Evolutionary conservation across 92 coral and sea anemone genomes (phyloP).

Genomic region (Umimayanthus chanpuru): DNA sequence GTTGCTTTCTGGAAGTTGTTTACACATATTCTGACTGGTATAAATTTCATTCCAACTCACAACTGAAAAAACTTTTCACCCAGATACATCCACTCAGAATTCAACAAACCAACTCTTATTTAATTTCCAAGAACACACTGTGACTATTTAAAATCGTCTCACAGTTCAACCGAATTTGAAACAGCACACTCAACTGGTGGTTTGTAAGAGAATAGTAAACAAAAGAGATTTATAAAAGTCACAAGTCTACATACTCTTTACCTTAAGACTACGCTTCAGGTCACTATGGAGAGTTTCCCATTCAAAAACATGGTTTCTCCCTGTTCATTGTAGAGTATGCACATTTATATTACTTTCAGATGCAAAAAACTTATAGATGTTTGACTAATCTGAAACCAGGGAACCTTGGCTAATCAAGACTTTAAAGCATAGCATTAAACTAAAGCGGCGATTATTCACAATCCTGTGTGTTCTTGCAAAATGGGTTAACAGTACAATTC

Average conservation of each 20-base stretch:
- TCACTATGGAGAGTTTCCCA: not conserved
- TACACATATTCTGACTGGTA: not conserved
- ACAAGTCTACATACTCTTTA: not conserved
- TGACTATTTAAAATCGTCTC: not conserved
- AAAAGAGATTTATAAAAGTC: not conserved
- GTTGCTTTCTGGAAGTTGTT: not conserved
- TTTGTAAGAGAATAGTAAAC: not conserved
- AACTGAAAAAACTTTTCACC: too few relatives aligned
- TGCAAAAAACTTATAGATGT: not conserved
- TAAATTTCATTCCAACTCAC: not conserved
- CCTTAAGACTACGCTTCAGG: not conserved
- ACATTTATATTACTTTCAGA: too few relatives aligned
- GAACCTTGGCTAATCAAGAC: not conserved
- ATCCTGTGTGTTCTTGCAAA: not conserved
- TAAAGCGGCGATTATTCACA: not conserved
- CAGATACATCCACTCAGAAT: too few relatives aligned
- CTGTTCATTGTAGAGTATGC: too few relatives aligned
- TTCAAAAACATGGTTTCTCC: too few relatives aligned
- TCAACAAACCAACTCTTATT: too few relatives aligned
- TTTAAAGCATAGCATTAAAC: too few relatives aligned
- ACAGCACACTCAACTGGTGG: not conserved
- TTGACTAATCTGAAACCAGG: not conserved
- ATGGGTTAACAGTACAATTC: not conserved
- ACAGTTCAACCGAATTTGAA: not conserved
- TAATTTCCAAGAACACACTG: not conserved